Conservation (phyloP, 1,140 invertebrate species). For the Lamellibrachia luymesi region DNA sequence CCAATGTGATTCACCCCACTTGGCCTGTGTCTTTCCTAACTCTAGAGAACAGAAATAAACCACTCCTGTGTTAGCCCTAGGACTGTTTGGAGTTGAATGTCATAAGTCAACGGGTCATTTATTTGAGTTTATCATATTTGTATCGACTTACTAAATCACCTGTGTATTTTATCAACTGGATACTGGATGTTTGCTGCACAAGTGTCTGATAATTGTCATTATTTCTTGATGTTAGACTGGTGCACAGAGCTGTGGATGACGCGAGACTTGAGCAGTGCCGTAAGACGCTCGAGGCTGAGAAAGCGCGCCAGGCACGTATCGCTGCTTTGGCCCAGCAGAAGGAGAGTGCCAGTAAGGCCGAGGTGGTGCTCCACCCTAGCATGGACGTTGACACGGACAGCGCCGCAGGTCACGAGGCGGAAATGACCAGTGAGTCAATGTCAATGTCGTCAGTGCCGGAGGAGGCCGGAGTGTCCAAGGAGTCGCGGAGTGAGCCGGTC, state of each 20-base stretch:
- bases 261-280: not conserved
- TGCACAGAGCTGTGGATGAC: not conserved
- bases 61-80: too few relatives aligned
- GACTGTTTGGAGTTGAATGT: too few relatives aligned
- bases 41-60: too few relatives aligned
- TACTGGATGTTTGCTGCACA: too few relatives aligned
- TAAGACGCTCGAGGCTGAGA: not conserved
- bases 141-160: too few relatives aligned
- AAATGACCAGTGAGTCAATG: not conserved
- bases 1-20: too few relatives aligned
- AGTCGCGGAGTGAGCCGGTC: not conserved
- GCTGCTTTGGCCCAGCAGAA: not conserved
- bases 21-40: too few relatives aligned
- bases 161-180: too few relatives aligned
- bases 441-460: conserved; percentile 18
- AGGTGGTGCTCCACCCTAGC: not conserved
- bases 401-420: conserved; percentile 26
- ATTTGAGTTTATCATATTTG: not conserved
- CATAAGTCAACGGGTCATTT: too few relatives aligned
- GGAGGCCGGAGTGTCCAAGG: not conserved
- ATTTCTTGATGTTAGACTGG: not conserved
- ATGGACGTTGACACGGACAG: not conserved
- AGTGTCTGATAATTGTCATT: not conserved
- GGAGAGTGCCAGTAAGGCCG: not conserved
- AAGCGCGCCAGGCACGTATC: not conserved